Evolutionary conservation across 2,113 vertebrate genomes (phyloP).

Genomic region (Diphyllodes magnificus): DNA sequence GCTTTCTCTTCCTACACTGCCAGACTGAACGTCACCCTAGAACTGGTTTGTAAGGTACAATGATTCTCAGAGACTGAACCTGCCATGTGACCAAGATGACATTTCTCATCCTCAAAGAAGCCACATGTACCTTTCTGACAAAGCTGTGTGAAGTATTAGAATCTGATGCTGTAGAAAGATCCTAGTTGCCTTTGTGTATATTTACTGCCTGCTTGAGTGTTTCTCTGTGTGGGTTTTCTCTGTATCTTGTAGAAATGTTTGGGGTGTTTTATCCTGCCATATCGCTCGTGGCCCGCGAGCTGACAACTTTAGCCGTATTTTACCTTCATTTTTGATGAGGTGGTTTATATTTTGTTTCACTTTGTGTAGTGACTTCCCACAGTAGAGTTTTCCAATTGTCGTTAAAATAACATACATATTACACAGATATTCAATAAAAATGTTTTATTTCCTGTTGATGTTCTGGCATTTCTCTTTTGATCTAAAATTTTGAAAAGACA

Average conservation of each 20-base stretch:
- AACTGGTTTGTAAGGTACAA: conserved; percentile 58
- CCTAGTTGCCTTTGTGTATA: conserved; percentile 99
- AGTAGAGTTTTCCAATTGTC: conserved; percentile 98
- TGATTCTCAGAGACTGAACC: conserved; percentile 66
- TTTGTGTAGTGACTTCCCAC: conserved; percentile 98
- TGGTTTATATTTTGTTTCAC: conserved; percentile 96
- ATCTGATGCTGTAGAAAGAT: conserved; percentile 98
- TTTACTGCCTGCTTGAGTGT: conserved; percentile 99
- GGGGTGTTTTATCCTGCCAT: conserved; percentile 96
- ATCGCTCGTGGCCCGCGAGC: conserved; percentile 84
- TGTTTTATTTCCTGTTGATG: conserved; percentile 99
- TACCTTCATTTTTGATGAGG: conserved; percentile 98
- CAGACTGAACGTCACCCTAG: conserved; percentile 64
- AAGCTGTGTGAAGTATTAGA: conserved; percentile 98
- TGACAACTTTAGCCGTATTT: conserved; percentile 91
- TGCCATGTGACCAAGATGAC: conserved; percentile 77
- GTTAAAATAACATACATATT: conserved; percentile 98
- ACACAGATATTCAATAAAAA: conserved; percentile 99
- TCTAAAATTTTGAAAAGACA: not conserved
- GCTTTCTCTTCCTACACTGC: conserved; percentile 76
- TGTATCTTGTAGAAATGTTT: conserved; percentile 95
- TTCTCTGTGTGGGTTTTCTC: conserved; percentile 96
- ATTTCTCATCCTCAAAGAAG: conserved; percentile 73
- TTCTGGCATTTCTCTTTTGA: conserved; percentile 63
- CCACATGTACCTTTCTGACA: conserved; percentile 89